Evolutionary conservation across 2,888 invertebrate species (phyloP), one percentile per base, ranked within the genome.

Genomic region (Elegia similella): DNA sequence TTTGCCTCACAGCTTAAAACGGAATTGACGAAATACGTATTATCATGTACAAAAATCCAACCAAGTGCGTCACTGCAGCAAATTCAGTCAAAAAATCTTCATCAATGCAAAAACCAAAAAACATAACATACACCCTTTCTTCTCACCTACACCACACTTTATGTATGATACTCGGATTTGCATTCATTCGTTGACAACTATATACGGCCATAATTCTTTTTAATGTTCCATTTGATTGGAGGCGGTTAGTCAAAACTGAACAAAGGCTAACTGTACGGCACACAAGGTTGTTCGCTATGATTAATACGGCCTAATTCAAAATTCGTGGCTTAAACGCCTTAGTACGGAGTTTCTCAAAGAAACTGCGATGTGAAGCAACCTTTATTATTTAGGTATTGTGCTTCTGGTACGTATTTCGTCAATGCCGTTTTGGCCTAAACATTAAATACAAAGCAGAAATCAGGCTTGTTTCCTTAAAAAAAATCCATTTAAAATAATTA

Each of bases 191-290:
- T 71, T 84, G 87, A 86, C 86, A 88, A 76, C 80, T 84, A 80
- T 82, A 82, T 81, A 84, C 73, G 77, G 83, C 76, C 78, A 90
- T 91, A 84, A 83, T 79, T 90, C 88, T 88, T 88, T 84, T 82
- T 91, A 89, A 88, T 90, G 86, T 73, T 75, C 77, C 78, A 86
- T 89, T 88, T 89, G 88, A 91, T 88, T 83, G 77, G 74, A 76
- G 75, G 73, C 80, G 70, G 75, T 78, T 75, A 74, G 78, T 84
- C 78, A 76, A 80, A 84, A 78, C 66, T 57, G 59, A 64, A 88
- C 87, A 88, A 90, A 76, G 82, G 71, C 75, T 77, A 80, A 81
- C 82, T 72, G 84, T 82, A 82, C 23, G 86, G 86, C 84, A 75
- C 79, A 88, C 85, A 86, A 89, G 87, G 86, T 76, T 87, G 76